Conservation (phyloP, 2,113 vertebrate species). For the Butorides virescens region DNA sequence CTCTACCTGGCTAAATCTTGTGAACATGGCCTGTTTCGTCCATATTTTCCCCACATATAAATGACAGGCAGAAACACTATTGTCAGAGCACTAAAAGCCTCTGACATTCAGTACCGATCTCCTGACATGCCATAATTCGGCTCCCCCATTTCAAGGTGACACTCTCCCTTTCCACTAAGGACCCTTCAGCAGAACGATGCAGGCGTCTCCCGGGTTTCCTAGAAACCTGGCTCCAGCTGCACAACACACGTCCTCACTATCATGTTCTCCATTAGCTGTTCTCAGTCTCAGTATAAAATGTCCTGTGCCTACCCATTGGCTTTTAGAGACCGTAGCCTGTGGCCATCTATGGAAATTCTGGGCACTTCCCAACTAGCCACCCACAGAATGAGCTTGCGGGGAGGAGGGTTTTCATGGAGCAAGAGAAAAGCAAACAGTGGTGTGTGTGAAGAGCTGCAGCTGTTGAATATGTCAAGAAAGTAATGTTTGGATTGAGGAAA, state of each 20-base stretch:
- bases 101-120: neutral
- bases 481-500: constrained; percentile 24
- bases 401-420: neutral
- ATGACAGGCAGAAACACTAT: neutral
- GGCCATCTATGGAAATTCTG: neutral
- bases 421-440: neutral
- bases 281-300: neutral
- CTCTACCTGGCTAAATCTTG: neutral
- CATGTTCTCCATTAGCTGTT: neutral
- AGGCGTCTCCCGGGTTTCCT: rapidly evolving
- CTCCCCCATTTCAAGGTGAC: neutral
- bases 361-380: neutral
- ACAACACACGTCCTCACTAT: neutral
- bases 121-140: rapidly evolving
- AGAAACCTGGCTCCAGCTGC: constrained; percentile 9
- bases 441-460: neutral
- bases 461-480: constrained; percentile 34
- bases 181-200: neutral
- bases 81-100: neutral
- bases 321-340: neutral
- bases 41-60: neutral
- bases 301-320: neutral
- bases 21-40: neutral
- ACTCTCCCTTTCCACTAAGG: neutral
- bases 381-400: neutral